These are phyloP conservation scores for Oreochromis tanganicae DNA, from an alignment of 2,113 vertebrate genomes.

Conservation along the genomic window DNA sequence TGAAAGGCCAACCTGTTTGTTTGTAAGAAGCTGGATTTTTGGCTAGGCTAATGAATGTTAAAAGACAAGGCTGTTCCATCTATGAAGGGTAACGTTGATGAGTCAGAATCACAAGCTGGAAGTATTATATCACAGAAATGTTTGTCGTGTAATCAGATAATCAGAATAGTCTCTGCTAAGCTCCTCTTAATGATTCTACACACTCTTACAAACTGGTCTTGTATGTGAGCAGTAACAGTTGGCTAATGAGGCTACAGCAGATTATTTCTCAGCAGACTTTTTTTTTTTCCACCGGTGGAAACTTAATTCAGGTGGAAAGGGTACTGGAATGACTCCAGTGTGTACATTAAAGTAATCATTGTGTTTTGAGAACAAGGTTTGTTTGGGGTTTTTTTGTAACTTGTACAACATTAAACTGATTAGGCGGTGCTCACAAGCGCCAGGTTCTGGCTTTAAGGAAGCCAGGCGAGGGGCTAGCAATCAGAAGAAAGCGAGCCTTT, in stretches of 20 bases:
- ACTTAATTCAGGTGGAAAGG: background rate
- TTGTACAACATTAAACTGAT: background rate
- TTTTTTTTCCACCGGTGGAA: background rate
- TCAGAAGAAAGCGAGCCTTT: background rate
- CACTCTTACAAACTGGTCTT: background rate
- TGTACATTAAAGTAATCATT: background rate
- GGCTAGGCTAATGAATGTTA: background rate
- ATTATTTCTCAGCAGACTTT: background rate
- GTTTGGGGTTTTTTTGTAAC: rapidly evolving
- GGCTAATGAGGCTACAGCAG: background rate
- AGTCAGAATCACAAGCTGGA: background rate
- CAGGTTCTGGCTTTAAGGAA: background rate
- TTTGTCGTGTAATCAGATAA: background rate
- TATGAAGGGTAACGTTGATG: background rate
- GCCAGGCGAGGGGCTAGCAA: background rate
- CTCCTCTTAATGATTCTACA: background rate
- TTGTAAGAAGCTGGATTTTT: background rate
- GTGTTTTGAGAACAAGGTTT: background rate
- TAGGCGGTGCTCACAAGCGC: rapidly evolving
- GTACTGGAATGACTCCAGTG: background rate
- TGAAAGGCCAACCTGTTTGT: background rate
- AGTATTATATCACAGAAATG: background rate
- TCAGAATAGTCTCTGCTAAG: background rate
- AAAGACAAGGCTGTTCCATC: background rate
- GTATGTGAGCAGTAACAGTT: background rate